Percentiles rank a stretch among this genome's conserved stretches.
phyloP scores from a whole-genome alignment of 1,140 invertebrate genomes.

The Rhagoletis pomonella region DNA sequence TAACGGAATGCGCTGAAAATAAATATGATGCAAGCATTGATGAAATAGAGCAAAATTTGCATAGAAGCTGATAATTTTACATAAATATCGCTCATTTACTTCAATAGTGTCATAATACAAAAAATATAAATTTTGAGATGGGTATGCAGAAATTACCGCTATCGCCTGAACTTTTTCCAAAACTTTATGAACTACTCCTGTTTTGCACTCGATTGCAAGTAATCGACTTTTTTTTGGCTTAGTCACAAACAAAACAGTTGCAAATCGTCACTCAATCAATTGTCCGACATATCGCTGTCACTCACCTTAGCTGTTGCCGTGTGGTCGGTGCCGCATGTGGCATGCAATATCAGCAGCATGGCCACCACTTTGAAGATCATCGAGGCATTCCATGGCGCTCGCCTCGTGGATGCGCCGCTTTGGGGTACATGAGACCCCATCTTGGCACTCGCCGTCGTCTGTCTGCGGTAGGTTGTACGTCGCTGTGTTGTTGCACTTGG shows the following conservation, averaged over 20 bases:
- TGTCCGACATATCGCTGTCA: not conserved
- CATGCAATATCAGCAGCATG: conserved; percentile 33
- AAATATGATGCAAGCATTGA: not conserved
- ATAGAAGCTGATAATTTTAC: too few relatives aligned
- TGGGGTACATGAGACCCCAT: conserved; percentile 43
- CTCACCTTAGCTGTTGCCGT: conserved; percentile 29
- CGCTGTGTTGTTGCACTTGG: not conserved
- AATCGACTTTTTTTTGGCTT: too few relatives aligned
- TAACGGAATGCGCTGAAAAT: not conserved
- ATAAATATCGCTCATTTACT: too few relatives aligned
- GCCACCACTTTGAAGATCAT: conserved; percentile 16
- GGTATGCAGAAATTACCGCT: too few relatives aligned
- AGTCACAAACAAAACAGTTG: too few relatives aligned
- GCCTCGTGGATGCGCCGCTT: conserved; percentile 3
- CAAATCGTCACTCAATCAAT: too few relatives aligned
- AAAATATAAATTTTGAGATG: too few relatives aligned
- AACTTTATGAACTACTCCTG: too few relatives aligned
- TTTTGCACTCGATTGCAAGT: too few relatives aligned
- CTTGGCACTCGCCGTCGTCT: not conserved
- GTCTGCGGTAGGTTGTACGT: not conserved
- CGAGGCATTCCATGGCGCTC: conserved; percentile 1
- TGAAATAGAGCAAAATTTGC: not conserved
- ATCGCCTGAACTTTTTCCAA: too few relatives aligned
- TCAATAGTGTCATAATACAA: too few relatives aligned
- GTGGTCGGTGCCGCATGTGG: conserved; percentile 38